Percentiles rank a stretch among this genome's conserved stretches.
phyloP scores from a whole-genome alignment of 2,797 vertebrate genomes.

The Enteromius anoplus region DNA sequence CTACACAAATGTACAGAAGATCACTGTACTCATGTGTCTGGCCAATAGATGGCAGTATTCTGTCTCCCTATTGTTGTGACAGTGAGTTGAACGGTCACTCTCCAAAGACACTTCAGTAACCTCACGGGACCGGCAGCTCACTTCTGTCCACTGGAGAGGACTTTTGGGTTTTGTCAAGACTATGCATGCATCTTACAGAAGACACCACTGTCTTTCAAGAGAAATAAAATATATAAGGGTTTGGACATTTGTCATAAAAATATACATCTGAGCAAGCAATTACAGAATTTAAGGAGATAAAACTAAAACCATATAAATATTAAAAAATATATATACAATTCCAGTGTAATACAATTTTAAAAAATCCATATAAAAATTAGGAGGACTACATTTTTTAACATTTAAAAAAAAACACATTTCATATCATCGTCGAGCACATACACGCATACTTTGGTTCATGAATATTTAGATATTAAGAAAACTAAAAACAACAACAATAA shows the following conservation, averaged over 20 bases:
- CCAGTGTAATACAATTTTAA: neutral
- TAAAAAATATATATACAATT: neutral
- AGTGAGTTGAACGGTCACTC: neutral
- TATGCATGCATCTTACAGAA: neutral
- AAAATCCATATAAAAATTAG: no score
- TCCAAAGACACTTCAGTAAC: neutral
- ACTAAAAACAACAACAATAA: neutral
- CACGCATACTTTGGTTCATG: neutral
- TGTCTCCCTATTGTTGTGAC: constrained; percentile 32
- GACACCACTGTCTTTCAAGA: neutral
- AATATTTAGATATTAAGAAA: neutral
- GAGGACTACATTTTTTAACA: no score
- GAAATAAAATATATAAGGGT: neutral
- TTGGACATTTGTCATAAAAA: neutral
- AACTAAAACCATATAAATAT: neutral
- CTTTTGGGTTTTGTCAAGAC: neutral
- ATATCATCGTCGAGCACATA: neutral
- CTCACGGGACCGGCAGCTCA: neutral
- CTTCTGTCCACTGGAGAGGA: neutral
- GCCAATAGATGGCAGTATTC: constrained; percentile 59
- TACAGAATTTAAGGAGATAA: neutral
- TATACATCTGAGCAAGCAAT: neutral
- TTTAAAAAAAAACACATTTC: neutral
- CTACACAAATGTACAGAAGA: neutral
- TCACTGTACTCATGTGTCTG: neutral